These are phyloP conservation scores for Gisinianus flammeolus DNA, from an alignment of 2,888 invertebrate species.

Conservation along the genomic window DNA sequence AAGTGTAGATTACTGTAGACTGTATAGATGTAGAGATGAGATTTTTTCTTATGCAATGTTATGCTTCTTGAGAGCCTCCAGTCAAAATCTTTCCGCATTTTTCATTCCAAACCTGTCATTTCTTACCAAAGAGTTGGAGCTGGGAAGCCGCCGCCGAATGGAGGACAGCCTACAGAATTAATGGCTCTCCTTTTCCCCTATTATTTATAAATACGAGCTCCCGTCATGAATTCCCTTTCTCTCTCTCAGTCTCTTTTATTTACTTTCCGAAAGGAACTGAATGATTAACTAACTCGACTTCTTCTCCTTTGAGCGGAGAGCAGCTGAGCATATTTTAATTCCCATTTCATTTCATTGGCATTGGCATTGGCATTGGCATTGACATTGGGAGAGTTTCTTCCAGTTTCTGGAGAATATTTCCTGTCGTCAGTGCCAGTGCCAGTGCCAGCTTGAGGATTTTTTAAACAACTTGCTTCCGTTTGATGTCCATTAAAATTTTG, in stretches of 20 bases:
- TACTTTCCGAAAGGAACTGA: slow-evolving; percentile 28
- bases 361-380: background rate
- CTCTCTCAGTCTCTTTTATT: too few relatives aligned
- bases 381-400: too few relatives aligned
- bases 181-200: slow-evolving; percentile 9
- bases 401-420: too few relatives aligned
- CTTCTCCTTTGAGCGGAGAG: background rate
- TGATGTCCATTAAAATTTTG: too few relatives aligned
- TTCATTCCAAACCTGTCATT: slow-evolving; percentile 31
- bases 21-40: background rate
- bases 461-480: too few relatives aligned
- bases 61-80: slow-evolving; percentile 15
- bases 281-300: slow-evolving; percentile 22
- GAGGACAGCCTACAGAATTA: slow-evolving; percentile 16
- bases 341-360: slow-evolving; percentile 5
- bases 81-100: slow-evolving; percentile 31
- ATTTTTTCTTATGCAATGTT: background rate
- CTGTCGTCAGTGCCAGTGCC: too few relatives aligned
- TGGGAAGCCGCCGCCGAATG: slow-evolving; percentile 18
- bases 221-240: slow-evolving; percentile 15
- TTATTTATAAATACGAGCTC: slow-evolving; percentile 21
- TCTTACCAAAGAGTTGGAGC: slow-evolving; percentile 21
- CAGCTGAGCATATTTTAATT: slow-evolving; percentile 8
- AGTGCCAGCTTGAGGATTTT: too few relatives aligned
- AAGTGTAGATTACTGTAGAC: background rate